Conservation (phyloP, 2,113 vertebrate species). For the Chionodraco myersi region DNA sequence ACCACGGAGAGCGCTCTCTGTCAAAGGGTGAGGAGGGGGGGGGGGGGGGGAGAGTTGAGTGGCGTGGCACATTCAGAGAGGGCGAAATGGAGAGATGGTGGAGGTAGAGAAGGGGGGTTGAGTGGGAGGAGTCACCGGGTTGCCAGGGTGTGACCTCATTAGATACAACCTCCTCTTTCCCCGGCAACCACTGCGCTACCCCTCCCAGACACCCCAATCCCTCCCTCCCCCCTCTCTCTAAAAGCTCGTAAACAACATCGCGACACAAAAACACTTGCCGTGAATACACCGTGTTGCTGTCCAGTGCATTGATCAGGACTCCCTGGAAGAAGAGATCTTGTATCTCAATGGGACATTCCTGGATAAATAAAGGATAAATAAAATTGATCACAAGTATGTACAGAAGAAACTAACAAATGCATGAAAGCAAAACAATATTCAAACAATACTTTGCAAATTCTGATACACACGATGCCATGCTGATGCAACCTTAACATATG, state of each 20-base stretch:
- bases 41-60: slow-evolving; percentile 32
- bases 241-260: slow-evolving; percentile 81
- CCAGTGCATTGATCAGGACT: slow-evolving; percentile 64
- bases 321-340: no score
- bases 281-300: slow-evolving; percentile 52
- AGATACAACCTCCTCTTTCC: slow-evolving; percentile 77
- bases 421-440: slow-evolving; percentile 7
- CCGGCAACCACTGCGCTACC: slow-evolving; percentile 67
- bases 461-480: slow-evolving; percentile 21
- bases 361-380: no score
- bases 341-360: no score
- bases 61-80: slow-evolving; percentile 57
- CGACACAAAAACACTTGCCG: slow-evolving; percentile 70
- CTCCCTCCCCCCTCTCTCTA: slow-evolving; percentile 31
- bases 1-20: slow-evolving; percentile 84
- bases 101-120: slow-evolving; percentile 28
- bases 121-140: slow-evolving; percentile 73
- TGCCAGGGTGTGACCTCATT: slow-evolving; percentile 85
- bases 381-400: slow-evolving; percentile 53
- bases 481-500: slow-evolving; percentile 55
- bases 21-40: slow-evolving; percentile 36
- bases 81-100: slow-evolving; percentile 49
- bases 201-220: neutral
- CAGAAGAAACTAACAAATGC: slow-evolving; percentile 35
- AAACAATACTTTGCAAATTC: slow-evolving; percentile 30